Evolutionary conservation across 2,797 vertebrate species (phyloP).

Genomic region (Pelobates cultripes): DNA sequence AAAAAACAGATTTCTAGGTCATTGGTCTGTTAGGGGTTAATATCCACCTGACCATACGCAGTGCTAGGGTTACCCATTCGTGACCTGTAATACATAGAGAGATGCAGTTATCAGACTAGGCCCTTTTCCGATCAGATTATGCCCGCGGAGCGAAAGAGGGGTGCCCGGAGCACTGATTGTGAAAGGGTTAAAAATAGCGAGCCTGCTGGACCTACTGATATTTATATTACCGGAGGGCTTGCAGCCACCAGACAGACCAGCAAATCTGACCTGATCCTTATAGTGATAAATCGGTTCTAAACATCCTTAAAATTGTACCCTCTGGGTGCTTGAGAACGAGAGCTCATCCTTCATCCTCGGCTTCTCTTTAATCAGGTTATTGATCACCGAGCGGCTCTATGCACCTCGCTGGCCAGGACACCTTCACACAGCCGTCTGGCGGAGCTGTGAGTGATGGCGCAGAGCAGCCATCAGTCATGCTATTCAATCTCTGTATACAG

Average conservation of each 20-base stretch:
- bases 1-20: too few relatives aligned
- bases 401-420: background rate
- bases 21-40: too few relatives aligned
- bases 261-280: constrained; percentile 1
- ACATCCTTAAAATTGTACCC: constrained; percentile 13
- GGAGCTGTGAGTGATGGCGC: background rate
- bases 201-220: background rate
- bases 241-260: background rate
- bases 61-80: too few relatives aligned
- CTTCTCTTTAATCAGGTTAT: background rate
- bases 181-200: too few relatives aligned
- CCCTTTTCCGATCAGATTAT: too few relatives aligned
- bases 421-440: background rate
- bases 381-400: background rate
- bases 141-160: too few relatives aligned
- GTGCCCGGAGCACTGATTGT: too few relatives aligned
- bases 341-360: background rate
- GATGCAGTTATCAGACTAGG: too few relatives aligned
- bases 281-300: constrained; percentile 4
- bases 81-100: too few relatives aligned
- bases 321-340: background rate
- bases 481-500: too few relatives aligned
- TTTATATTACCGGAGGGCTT: background rate
- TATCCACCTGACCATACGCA: too few relatives aligned
- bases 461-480: background rate